These are phyloP conservation scores for Drosophila varians DNA, from an alignment of 1,140 invertebrate genomes.

Conservation along the genomic window DNA sequence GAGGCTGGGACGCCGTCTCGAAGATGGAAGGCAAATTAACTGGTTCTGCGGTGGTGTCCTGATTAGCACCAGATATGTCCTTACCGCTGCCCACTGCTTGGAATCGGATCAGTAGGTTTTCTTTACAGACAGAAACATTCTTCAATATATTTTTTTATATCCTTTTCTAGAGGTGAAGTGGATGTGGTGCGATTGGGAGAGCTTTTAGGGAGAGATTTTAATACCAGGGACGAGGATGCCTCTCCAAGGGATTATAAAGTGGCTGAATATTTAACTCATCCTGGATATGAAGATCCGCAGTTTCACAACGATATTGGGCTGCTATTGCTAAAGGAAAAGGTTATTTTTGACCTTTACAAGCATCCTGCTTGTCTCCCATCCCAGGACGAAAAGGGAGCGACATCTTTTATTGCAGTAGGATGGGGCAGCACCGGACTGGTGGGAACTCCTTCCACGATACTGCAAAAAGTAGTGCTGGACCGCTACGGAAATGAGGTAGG, in stretches of 20 bases:
- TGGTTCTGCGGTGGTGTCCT: conserved; percentile 83
- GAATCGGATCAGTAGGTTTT: conserved; percentile 57
- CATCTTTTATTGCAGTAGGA: conserved; percentile 63
- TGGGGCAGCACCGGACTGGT: conserved; percentile 61
- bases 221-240: conserved; percentile 55
- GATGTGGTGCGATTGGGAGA: conserved; percentile 74
- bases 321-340: conserved; percentile 46
- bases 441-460: conserved; percentile 54
- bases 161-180: conserved; percentile 47
- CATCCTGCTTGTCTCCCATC: conserved; percentile 76
- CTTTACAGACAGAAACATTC: no score
- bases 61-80: conserved; percentile 75
- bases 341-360: conserved; percentile 64
- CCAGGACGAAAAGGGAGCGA: conserved; percentile 22
- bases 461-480: conserved; percentile 85
- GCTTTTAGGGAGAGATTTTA: conserved; percentile 68
- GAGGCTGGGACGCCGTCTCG: conserved; percentile 55
- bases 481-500: conserved; percentile 47
- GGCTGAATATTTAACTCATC: conserved; percentile 46
- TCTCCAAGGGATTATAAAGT: conserved; percentile 62
- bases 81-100: conserved; percentile 83
- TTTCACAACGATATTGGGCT: conserved; percentile 76
- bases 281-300: conserved; percentile 43
- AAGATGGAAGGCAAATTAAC: conserved; percentile 5
- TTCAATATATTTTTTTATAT: background rate